Evolutionary conservation across 2,113 vertebrate genomes (phyloP), one percentile per base, ranked within the genome.

Genomic region (Gymnocephalus cernua): DNA sequence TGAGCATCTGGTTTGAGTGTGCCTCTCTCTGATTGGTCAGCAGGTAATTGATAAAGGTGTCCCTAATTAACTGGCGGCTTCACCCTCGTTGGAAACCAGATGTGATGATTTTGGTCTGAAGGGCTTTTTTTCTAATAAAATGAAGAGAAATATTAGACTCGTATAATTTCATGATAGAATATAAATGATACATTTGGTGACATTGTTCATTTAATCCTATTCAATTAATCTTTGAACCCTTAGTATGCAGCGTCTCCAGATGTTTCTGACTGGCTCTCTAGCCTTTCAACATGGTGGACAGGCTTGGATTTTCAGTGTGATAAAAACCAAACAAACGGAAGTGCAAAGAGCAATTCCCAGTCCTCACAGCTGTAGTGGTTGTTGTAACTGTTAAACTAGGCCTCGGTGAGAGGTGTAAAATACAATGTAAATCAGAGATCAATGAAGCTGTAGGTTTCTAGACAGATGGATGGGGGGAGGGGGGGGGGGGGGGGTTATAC

Each of bases 11-110:
- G 58, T 82, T 56, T 21, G 10, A 44, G 65, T 14, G 23, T 48
- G 77, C 73, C 25, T 44, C 61, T 6, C 50, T 68, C 79, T 47
- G 70, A 92, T 86, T 93, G 90, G 90, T 79, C 84, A 48, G 69
- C 29, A 14, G 83, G 76, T 88, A 89, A 89, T 88, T 90, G 87
- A 79, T 82, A 76, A 79, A 63, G 64, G 74, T 83, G 67, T 66
- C 13, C 29, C 65, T 84, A 78, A 90, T 92, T 88, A 87, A 83
- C 70, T 21, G 41, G 65, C 45, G 64, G 67, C 18, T 62, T 82
- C 54, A 27, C 48, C 65, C 80, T 85, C 54, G 41, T 89, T 86
- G 77, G 44, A 63, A 86, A 66, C 38, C 89, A 89, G 81, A 79
- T 88, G 87, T 79, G 83, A 69, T 23, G 78, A 65, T 79, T 88